These are phyloP conservation scores for Reticulitermes speratus DNA, from an alignment of 1,140 invertebrate species.

Conservation along the genomic window DNA sequence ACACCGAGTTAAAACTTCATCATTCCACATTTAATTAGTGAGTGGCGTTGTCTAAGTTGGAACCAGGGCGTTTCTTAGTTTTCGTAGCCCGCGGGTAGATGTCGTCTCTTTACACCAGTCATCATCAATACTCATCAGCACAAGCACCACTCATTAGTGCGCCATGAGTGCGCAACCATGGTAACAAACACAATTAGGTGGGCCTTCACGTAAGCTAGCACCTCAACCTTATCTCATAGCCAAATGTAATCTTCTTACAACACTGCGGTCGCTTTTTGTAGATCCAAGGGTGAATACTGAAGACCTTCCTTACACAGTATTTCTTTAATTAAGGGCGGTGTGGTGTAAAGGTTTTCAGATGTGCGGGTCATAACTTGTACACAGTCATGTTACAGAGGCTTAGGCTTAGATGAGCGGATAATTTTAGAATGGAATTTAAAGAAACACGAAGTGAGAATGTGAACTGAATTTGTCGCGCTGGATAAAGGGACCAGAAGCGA, in stretches of 20 bases:
- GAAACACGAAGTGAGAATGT: too few species aligned
- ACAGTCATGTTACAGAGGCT: too few species aligned
- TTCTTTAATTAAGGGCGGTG: background rate
- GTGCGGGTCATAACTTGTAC: background rate
- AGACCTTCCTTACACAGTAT: background rate
- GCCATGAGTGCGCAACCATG: background rate
- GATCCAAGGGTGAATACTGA: background rate
- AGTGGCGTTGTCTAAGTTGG: constrained; percentile 2
- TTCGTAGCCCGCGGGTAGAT: background rate
- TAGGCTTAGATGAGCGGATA: too few species aligned
- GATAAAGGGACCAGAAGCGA: too few species aligned
- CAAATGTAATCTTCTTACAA: background rate
- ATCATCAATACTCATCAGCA: constrained; percentile 19
- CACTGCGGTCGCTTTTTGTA: background rate
- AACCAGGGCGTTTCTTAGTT: background rate
- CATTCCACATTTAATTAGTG: constrained; percentile 19
- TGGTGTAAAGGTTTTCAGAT: background rate
- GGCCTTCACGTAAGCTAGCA: background rate
- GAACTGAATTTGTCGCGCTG: too few species aligned
- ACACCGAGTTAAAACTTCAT: background rate
- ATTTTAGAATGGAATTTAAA: too few species aligned
- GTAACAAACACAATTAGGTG: background rate
- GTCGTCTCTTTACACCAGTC: constrained; percentile 6
- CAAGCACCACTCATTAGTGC: background rate
- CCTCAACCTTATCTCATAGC: background rate